Base-by-base conservation (phyloP, 2,797 vertebrate species). In the Danio choprae region DNA sequence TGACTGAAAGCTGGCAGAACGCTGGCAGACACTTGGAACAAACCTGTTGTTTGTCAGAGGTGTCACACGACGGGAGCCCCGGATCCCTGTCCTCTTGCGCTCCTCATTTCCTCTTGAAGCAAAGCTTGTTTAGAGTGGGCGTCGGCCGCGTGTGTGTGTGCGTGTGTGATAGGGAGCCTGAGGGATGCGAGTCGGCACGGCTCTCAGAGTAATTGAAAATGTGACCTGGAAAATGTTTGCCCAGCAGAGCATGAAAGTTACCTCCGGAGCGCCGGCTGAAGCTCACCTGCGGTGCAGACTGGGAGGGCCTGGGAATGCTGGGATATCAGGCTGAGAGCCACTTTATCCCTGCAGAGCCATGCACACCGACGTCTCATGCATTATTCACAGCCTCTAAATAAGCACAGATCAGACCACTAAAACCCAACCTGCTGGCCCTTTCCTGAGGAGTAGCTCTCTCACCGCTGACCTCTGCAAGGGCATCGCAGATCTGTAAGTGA, bases 371-470 rank as follows among this genome's bases (percentile, higher is more conserved):
- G 92, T 90, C 94, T 95, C 93, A 97, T 96, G 90, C 94, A 96
- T 96, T 95, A 96, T 96, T 95, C 93, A 95, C 90, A 87, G 88
- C 91, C 84, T 83, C 91, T 91, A 94, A 95, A 95, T 94, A 96
- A 95, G 93, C 90, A 86, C 87, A 94, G 95, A 96, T 87, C 90
- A 90, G 84, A 81, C 29, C 51, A 87, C 86, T 87, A 86, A 87
- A 85, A 79, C 72, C 68, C 86, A 85, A 90, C 81, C 84, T 70
- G 81, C 81, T 82, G 50, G 10, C 70, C 80, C 83, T 71, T 59
- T 74, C 75, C 90, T 84, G 84, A 89, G 93, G 89, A 89, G 88
- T 87, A 89, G 85, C 84, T 88, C 92, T 91, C 91, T 89, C 82
- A 92, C 90, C 90, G 86, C 87, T 94, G 93, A 95, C 94, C 91